A percentile compares a stretch with the other conserved stretches of the same genome.
Evolutionary conservation across 2,113 vertebrate species (phyloP).

Genomic region (Oncorhynchus keta): DNA sequence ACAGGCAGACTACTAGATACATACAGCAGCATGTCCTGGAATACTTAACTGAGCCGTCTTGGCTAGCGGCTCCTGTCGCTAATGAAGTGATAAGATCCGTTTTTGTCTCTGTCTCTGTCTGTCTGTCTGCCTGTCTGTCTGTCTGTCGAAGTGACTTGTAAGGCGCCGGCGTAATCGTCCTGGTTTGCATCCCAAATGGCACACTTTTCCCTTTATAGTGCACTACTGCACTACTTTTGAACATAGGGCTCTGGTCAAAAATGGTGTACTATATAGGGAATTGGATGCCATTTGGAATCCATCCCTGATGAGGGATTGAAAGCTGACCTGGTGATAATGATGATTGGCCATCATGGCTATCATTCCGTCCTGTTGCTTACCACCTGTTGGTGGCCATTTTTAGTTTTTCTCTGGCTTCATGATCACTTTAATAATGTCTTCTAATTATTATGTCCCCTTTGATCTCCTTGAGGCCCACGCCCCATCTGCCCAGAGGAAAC

Average conservation of each 20-base stretch:
- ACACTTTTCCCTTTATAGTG: too few species aligned
- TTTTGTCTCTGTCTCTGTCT: too few species aligned
- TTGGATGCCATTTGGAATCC: too few species aligned
- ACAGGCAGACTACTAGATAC: not conserved
- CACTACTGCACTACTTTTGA: too few species aligned
- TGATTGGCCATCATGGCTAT: slow-evolving; percentile 4
- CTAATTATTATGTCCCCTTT: slow-evolving; percentile 19
- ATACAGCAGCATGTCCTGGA: not conserved
- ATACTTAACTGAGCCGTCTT: slow-evolving; percentile 4
- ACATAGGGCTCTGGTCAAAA: too few species aligned
- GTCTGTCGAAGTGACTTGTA: too few species aligned
- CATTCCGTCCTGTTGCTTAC: slow-evolving; percentile 1
- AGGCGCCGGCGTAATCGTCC: not conserved
- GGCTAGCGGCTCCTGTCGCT: not conserved
- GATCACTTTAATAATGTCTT: slow-evolving; percentile 17
- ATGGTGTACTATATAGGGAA: too few species aligned
- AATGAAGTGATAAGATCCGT: not conserved
- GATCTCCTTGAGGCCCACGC: not conserved
- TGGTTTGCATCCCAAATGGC: too few species aligned
- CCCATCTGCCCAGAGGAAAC: not conserved
- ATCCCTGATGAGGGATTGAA: slow-evolving; percentile 7
- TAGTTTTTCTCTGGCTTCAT: not conserved
- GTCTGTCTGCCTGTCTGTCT: too few species aligned
- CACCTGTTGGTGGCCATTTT: slow-evolving; percentile 6
- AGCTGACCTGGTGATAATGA: slow-evolving; percentile 26